Conservation (phyloP, 2,797 vertebrate genomes). For the Acanthurus tractus region DNA sequence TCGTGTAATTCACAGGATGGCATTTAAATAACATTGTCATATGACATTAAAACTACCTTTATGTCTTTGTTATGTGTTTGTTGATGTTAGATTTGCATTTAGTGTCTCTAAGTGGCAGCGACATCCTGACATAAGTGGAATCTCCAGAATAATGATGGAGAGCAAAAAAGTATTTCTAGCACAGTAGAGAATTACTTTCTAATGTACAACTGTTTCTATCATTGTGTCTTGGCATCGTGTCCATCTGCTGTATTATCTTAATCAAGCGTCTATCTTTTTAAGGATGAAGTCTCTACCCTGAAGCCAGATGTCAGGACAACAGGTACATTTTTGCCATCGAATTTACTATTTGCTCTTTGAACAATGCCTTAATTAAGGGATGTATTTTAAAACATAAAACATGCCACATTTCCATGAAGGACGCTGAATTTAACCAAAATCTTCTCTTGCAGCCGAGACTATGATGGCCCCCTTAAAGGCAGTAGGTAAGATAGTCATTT, state of each 20-base stretch:
- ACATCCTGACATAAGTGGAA: no score
- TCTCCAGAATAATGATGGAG: no score
- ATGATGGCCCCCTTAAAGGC: neutral
- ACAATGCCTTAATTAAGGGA: neutral
- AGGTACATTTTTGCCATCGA: conserved; percentile 27
- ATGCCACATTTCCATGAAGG: neutral
- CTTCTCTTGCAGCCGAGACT: conserved; percentile 13
- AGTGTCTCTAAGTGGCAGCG: conserved; percentile 34
- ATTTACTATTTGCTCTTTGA: neutral
- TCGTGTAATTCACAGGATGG: neutral
- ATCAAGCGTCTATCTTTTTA: conserved; percentile 11
- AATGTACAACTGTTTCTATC: neutral
- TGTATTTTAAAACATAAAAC: neutral
- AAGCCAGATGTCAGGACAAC: neutral
- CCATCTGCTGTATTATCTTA: no score
- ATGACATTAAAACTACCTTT: neutral
- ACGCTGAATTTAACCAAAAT: neutral
- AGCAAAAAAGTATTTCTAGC: neutral
- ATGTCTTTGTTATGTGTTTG: no score
- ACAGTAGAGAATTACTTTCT: neutral
- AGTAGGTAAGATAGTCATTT: conserved; percentile 18
- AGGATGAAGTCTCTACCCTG: conserved; percentile 21
- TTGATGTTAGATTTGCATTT: neutral
- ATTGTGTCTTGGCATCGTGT: neutral
- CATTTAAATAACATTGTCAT: neutral